These are phyloP conservation scores for Troides aeacus DNA, from an alignment of 2,888 invertebrate genomes.

Conservation along the genomic window DNA sequence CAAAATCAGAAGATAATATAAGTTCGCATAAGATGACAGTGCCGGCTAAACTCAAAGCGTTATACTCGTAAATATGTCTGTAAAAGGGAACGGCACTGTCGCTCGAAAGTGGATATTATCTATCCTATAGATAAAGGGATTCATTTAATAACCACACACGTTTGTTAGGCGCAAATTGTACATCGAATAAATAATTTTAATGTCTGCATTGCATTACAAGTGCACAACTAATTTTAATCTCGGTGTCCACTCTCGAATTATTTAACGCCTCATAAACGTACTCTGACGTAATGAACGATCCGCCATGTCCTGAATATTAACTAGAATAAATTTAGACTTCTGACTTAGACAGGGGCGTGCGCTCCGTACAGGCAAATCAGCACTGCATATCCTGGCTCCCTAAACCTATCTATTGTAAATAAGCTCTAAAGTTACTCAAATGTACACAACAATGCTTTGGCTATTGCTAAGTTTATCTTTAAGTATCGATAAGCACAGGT, in stretches of 20 bases:
- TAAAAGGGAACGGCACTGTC: neutral
- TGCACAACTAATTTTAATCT: constrained; percentile 18
- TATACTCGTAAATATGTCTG: neutral
- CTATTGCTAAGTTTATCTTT: too few species aligned
- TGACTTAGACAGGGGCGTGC: too few species aligned
- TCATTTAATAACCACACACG: constrained; percentile 56
- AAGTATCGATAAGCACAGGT: too few species aligned
- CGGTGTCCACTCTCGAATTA: constrained; percentile 17
- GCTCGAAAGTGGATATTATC: constrained; percentile 34
- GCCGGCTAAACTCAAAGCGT: neutral
- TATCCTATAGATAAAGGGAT: constrained; percentile 49
- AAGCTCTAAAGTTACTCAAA: too few species aligned
- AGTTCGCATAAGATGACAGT: too few species aligned
- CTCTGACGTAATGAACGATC: constrained; percentile 7
- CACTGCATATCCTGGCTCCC: too few species aligned
- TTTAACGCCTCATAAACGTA: constrained; percentile 10
- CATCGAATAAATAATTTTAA: constrained; percentile 61
- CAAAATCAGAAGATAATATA: too few species aligned
- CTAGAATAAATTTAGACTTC: neutral
- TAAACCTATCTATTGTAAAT: too few species aligned
- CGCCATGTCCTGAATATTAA: neutral
- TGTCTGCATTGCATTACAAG: constrained; percentile 46
- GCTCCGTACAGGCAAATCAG: too few species aligned
- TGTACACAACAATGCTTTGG: too few species aligned
- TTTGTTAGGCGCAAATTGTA: constrained; percentile 49